phyloP scores from a whole-genome alignment of 2,888 invertebrate genomes.

The Diplolepis rosae region DNA sequence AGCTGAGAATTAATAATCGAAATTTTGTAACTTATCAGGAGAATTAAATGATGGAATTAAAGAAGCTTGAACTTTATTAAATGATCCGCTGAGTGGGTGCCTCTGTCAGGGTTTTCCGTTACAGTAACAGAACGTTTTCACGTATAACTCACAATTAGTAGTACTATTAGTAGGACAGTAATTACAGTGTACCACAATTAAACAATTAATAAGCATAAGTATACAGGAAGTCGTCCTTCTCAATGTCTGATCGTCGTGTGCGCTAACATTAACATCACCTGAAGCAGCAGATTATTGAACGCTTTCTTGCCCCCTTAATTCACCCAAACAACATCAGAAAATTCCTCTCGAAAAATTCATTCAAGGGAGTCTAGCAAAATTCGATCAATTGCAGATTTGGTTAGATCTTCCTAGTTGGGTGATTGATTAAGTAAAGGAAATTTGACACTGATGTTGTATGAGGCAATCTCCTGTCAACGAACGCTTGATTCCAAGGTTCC shows the following conservation, averaged over 20 bases:
- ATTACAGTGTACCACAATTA: slow-evolving; percentile 70
- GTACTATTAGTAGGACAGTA: slow-evolving; percentile 70
- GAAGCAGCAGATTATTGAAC: slow-evolving; percentile 56
- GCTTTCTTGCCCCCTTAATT: slow-evolving; percentile 26
- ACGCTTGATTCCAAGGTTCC: no score
- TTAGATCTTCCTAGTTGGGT: no score
- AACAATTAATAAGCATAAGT: slow-evolving; percentile 71
- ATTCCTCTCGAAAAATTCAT: slow-evolving; percentile 31
- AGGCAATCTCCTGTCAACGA: no score
- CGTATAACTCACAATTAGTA: slow-evolving; percentile 73
- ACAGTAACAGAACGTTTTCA: slow-evolving; percentile 72
- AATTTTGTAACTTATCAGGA: slow-evolving; percentile 14
- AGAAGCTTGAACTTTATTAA: neutral
- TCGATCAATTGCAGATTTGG: neutral
- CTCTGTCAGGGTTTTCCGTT: slow-evolving; percentile 74
- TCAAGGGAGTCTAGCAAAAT: neutral
- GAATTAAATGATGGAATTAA: slow-evolving; percentile 26
- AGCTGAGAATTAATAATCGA: slow-evolving; percentile 21
- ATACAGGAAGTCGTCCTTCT: slow-evolving; percentile 70
- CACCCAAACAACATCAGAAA: slow-evolving; percentile 28
- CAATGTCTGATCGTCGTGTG: slow-evolving; percentile 68
- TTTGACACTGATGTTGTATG: neutral
- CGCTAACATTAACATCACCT: slow-evolving; percentile 56
- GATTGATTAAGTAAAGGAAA: no score
- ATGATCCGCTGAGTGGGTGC: slow-evolving; percentile 68